Base-by-base conservation (phyloP, 2,113 vertebrate species). In the Myiopsitta monachus region DNA sequence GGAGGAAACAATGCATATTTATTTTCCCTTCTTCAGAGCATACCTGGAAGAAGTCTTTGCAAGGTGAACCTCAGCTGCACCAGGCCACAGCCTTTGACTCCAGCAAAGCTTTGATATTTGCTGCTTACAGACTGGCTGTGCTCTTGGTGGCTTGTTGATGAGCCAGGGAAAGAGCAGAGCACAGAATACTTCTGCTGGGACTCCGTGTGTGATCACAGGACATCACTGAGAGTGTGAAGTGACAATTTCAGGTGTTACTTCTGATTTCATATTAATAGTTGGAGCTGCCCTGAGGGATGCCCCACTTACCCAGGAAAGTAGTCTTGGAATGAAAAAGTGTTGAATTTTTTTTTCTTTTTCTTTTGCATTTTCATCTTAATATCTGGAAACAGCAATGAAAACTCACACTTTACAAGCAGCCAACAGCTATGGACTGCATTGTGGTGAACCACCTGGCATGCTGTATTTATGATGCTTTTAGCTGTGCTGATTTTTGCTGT, bases 401-500 rank as follows among this genome's bases (percentile, higher is more conserved):
- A n/a, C 12, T 62, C 12, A 3, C 0, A 1, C 36, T 72, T 86
- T 61, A 39, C 59, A 75, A 75, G 47, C 27, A 36, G 38, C 78
- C 79, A 78, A 14, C 44, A 82, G 67, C 46, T 38, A 10, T 52
- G 43, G 49, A 72, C 46, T 3, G 4, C 39, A 23, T 62, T 95
- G 92, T 81, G 55, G n/a, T 11, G 6, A 92, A 81, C 57, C 30
- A 62, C 64, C 21, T 63, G 49, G 18, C 1, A 1, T n/a, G 28
- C 43, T 88, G 43, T 26, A 46, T 83, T 76, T 66, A 46, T 0
- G 0, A 14, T 43, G 22, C 9, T 64, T 59, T 73, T 24, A 66
- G 24, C 47, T 75, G n/a, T 27, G 51, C 33, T 86, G 46, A 28
- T 74, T 94, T 92, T 74, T 82, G 44, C 57, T 85, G 52, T 94